Percentiles rank a stretch among this genome's conserved stretches.
Evolutionary conservation across 2,113 vertebrate genomes (phyloP).

Genomic region (Odocoileus virginianus): DNA sequence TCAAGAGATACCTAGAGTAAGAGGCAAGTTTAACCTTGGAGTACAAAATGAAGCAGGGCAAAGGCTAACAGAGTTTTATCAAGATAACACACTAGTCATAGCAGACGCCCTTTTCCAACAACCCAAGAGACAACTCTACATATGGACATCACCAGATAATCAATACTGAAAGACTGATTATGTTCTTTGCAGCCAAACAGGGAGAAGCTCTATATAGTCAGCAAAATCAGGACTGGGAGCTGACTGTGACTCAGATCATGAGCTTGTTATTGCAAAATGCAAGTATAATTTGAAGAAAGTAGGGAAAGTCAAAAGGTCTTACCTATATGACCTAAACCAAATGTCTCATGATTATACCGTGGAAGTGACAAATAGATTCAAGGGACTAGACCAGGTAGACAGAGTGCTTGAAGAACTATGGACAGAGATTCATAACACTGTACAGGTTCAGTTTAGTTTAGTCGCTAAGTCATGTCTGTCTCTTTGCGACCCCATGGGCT

Average conservation of each 20-base stretch:
- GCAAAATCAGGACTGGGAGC: not conserved
- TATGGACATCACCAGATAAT: not conserved
- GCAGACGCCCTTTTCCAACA: not conserved
- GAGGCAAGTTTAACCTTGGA: not conserved
- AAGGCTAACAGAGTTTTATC: not conserved
- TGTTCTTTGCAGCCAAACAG: not conserved
- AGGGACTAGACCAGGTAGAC: not conserved
- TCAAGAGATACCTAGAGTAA: not conserved
- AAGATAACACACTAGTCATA: not conserved
- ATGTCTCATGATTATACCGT: not conserved
- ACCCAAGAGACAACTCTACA: not conserved
- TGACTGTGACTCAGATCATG: not conserved
- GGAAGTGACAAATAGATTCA: not conserved
- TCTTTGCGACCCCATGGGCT: not conserved
- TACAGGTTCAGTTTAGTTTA: not conserved
- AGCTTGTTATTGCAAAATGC: not conserved
- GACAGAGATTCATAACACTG: not conserved
- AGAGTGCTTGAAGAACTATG: not conserved
- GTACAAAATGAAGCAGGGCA: not conserved
- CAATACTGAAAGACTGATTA: not conserved
- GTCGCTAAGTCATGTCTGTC: accelerated
- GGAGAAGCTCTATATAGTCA: not conserved
- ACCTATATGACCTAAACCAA: not conserved
- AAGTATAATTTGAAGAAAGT: not conserved
- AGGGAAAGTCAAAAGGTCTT: not conserved